Percentiles rank a stretch among this genome's conserved stretches.
These are phyloP conservation scores for Yponomeuta plumbellus DNA, from an alignment of 2,888 invertebrate genomes.

Conservation along the genomic window DNA sequence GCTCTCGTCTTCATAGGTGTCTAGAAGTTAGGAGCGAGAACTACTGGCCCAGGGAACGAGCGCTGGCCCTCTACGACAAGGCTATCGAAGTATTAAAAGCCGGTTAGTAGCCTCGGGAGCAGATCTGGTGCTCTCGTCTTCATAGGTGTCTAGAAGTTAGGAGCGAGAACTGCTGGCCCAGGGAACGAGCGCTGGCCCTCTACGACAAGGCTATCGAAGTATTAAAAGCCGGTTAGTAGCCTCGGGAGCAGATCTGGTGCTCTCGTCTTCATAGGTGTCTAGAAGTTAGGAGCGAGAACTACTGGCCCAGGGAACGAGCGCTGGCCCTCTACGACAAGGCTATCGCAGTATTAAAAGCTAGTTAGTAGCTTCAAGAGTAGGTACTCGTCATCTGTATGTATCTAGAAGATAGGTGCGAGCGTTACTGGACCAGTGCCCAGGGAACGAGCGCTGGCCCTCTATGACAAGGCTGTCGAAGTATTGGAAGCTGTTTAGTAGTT, in stretches of 20 bases:
- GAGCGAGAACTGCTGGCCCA: slow-evolving; percentile 88
- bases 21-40: slow-evolving; percentile 86
- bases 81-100: slow-evolving; percentile 79
- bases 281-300: slow-evolving; percentile 57
- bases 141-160: slow-evolving; percentile 33
- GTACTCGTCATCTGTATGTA: too few relatives aligned
- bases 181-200: slow-evolving; percentile 75
- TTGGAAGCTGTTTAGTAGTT: slow-evolving; percentile 62
- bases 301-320: slow-evolving; percentile 84
- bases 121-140: too few relatives aligned
- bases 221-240: slow-evolving; percentile 63
- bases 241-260: too few relatives aligned
- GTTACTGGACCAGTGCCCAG: slow-evolving; percentile 88
- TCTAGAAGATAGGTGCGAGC: slow-evolving; percentile 75
- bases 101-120: slow-evolving; percentile 41
- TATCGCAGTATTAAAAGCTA: slow-evolving; percentile 78
- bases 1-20: slow-evolving; percentile 48
- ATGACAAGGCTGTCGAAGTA: slow-evolving; percentile 78
- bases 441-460: slow-evolving; percentile 76
- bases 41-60: slow-evolving; percentile 85
- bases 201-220: slow-evolving; percentile 80
- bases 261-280: slow-evolving; percentile 72
- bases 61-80: slow-evolving; percentile 76
- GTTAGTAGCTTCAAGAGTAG: slow-evolving; percentile 27
- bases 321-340: slow-evolving; percentile 77